These are phyloP conservation scores for Anguilla marmorata DNA, from an alignment of 2,797 vertebrate genomes.

Conservation along the genomic window DNA sequence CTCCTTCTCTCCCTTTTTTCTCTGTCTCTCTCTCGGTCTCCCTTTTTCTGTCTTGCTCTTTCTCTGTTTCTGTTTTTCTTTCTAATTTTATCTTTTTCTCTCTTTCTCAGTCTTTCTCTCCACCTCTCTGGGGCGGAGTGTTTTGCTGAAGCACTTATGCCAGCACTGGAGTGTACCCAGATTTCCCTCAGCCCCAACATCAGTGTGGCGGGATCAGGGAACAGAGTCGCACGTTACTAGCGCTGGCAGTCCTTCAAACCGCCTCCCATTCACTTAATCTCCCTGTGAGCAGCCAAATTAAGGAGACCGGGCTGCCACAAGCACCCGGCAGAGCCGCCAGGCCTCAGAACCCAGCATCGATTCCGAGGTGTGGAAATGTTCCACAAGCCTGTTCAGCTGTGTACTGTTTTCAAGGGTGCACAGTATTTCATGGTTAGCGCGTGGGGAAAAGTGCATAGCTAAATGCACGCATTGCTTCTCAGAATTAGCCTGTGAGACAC, in stretches of 20 bases:
- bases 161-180: not conserved
- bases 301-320: constrained; percentile 11
- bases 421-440: not conserved
- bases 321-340: not conserved
- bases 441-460: not conserved
- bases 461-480: not conserved
- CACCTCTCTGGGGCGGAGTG: not conserved
- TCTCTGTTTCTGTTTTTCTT: not conserved
- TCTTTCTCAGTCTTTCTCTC: no score
- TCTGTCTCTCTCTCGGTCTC: no score
- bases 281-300: constrained; percentile 29
- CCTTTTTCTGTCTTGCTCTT: not conserved
- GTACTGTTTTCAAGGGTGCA: not conserved
- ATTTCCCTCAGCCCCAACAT: not conserved
- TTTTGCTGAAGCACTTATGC: not conserved
- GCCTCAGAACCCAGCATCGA: not conserved
- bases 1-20: no score
- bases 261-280: constrained; percentile 46
- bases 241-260: constrained; percentile 41
- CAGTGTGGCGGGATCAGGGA: not conserved
- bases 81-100: not conserved
- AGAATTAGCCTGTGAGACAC: not conserved
- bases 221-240: constrained; percentile 28
- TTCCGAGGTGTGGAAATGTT: not conserved
- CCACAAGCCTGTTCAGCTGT: not conserved